Percentiles rank a stretch among this genome's conserved stretches.
These are phyloP conservation scores for Lipotes vexillifer DNA, from an alignment of 2,113 vertebrate genomes.

Conservation along the genomic window DNA sequence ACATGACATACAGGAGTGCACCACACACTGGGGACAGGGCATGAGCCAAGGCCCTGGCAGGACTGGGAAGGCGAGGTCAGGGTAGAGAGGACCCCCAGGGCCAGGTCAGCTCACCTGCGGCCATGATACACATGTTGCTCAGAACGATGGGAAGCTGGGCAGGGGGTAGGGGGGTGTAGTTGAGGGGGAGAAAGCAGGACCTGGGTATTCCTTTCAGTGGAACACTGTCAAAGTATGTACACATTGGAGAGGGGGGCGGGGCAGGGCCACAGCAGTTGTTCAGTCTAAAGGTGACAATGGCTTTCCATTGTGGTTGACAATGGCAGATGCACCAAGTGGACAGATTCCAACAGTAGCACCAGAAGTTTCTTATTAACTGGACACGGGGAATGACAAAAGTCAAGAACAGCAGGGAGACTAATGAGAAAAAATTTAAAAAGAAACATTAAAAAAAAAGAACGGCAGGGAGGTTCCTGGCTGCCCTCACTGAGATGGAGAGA, in stretches of 20 bases:
- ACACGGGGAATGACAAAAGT: fast-evolving
- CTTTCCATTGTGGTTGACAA: background rate
- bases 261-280: background rate
- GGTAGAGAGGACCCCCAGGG: background rate
- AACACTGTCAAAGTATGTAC: background rate
- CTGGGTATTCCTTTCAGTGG: background rate
- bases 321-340: background rate
- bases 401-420: too few species aligned
- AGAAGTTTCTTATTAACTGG: too few species aligned
- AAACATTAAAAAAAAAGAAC: background rate
- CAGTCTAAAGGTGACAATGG: background rate
- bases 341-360: background rate
- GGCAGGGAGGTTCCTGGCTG: background rate
- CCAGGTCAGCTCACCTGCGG: too few species aligned
- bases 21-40: background rate
- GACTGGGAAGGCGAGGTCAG: background rate
- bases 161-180: background rate
- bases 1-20: fast-evolving
- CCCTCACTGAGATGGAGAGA: background rate
- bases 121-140: background rate
- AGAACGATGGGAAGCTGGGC: background rate
- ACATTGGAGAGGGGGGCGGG: fast-evolving
- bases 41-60: too few species aligned
- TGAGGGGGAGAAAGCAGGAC: background rate
- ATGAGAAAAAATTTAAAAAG: too few species aligned